phyloP scores from a whole-genome alignment of 2,888 invertebrate genomes.

The Tetropium fuscum region DNA sequence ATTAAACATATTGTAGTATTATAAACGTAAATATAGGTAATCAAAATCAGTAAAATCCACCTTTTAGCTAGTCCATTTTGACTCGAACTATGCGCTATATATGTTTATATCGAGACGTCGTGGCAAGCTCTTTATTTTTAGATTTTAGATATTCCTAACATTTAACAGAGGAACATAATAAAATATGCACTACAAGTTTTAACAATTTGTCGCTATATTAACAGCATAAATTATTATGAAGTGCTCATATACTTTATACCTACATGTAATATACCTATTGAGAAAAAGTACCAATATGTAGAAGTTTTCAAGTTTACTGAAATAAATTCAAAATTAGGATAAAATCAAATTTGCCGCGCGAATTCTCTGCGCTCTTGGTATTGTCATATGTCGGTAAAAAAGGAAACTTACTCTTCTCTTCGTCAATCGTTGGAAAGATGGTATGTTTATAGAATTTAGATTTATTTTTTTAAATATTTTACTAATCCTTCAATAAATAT shows the following conservation, averaged over 20 bases:
- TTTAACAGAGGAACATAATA: constrained; percentile 33
- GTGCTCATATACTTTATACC: not conserved
- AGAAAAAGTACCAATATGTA: not conserved
- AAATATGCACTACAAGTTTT: constrained; percentile 20
- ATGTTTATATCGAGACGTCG: constrained; percentile 60
- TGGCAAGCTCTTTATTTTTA: constrained; percentile 63
- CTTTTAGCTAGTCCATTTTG: constrained; percentile 57
- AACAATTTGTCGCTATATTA: not conserved
- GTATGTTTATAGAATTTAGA: constrained; percentile 31
- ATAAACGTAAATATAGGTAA: not conserved
- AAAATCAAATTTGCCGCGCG: not conserved
- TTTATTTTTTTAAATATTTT: constrained; percentile 1
- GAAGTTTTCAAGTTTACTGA: not conserved
- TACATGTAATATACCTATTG: not conserved
- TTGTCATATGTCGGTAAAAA: constrained; percentile 24
- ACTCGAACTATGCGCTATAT: constrained; percentile 58
- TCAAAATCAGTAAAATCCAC: constrained; percentile 45
- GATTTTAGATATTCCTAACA: constrained; percentile 54
- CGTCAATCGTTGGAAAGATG: constrained; percentile 35
- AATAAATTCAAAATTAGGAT: not conserved
- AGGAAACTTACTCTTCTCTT: constrained; percentile 18
- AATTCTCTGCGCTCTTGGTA: too few relatives aligned
- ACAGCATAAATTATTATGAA: not conserved
- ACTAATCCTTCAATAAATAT: not conserved
- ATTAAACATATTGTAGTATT: not conserved